Base-by-base conservation (phyloP, 2,113 vertebrate species). In the Cisticola juncidis region DNA sequence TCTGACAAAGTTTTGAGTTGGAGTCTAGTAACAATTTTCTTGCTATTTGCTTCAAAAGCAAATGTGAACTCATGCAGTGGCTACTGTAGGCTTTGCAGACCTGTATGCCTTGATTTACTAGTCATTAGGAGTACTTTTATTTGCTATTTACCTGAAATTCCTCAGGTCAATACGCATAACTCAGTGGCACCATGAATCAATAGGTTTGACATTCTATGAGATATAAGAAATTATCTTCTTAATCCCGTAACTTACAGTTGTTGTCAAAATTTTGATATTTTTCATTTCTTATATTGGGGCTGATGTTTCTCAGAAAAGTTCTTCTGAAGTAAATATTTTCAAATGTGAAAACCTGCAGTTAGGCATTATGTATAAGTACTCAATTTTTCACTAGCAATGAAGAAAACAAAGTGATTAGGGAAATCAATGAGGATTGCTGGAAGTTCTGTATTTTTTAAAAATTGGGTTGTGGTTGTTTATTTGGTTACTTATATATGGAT, bases 351-450 rank as follows among this genome's bases (percentile, higher is more conserved):
- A 42, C 9, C 33, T 31, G 20, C 33, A 72, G 28, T 24, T 53
- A 61, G 40, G 50, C 45, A 29, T n/a, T 76, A n/a, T 72, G 44
- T 45, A 8, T 40, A 77, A 86, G 12, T 31, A 66, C 54, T 69
- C n/a, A 24, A 26, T 79, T 95, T 96, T 97, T 93, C 47, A 69
- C 70, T 74, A 57, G 61, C 25, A 61, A 70, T 50, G 53, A 56
- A 77, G 61, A 76, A 92, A 91, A 79, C 35, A 82, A 82, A 95
- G 38, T 89, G 78, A 87, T 50, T 61, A 42, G 42, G 45, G 62
- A 95, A 92, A 94, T 95, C 91, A 95, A 50, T 90, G 58, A 33
- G 50, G 54, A 72, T 89, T 77, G 83, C 91, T 95, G 58, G 48
- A 73, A 94, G 74, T 93, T 92, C 68, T 90, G 25, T 85, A 22